phyloP scores from a whole-genome alignment of 2,113 vertebrate species.

The Paralichthys olivaceus region DNA sequence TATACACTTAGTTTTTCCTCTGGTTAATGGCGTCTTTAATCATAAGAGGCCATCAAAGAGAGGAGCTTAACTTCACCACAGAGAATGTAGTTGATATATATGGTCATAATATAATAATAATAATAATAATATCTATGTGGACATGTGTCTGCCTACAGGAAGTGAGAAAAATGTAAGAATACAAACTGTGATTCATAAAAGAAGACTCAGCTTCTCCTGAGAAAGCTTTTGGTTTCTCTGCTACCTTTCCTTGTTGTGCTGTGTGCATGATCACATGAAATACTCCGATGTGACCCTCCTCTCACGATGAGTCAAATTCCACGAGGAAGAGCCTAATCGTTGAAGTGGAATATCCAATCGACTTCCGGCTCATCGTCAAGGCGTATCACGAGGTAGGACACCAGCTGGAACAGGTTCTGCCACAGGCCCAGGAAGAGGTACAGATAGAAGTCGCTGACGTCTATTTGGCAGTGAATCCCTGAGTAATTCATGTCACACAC shows the following conservation, averaged over 20 bases:
- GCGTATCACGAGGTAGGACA: conserved; percentile 89
- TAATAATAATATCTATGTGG: no score
- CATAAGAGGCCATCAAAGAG: not conserved
- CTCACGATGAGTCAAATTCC: not conserved
- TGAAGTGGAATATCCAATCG: conserved; percentile 83
- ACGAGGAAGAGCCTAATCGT: conserved; percentile 44
- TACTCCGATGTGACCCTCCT: not conserved
- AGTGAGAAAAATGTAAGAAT: not conserved
- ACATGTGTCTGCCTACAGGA: conserved; percentile 1
- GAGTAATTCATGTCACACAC: conserved; percentile 87
- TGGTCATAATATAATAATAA: no score
- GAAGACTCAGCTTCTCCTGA: not conserved
- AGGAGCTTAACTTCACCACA: not conserved
- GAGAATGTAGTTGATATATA: not conserved
- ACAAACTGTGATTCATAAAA: not conserved
- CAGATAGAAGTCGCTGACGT: conserved; percentile 91
- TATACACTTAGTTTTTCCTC: no score
- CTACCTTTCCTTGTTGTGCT: not conserved
- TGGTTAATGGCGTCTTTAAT: not conserved
- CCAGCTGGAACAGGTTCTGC: conserved; percentile 94
- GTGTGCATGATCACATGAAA: not conserved
- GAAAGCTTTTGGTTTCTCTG: not conserved
- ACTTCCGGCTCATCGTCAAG: conserved; percentile 90
- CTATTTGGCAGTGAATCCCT: conserved; percentile 87
- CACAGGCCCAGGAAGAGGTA: conserved; percentile 89